Conservation (phyloP, 1,140 invertebrate species). For the Meloidogyne hapla region DNA sequence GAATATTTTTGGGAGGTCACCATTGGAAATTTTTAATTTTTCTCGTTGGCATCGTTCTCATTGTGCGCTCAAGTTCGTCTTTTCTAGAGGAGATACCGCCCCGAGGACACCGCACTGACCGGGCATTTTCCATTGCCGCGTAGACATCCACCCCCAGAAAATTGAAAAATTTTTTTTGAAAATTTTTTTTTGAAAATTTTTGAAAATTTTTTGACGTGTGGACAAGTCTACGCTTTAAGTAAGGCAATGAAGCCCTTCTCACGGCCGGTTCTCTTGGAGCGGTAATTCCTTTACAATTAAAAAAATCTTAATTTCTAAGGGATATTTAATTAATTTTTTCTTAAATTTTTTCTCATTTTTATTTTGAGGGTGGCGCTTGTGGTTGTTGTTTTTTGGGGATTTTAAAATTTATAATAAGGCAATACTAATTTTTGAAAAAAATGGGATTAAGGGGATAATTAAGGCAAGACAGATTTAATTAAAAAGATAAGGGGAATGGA, state of each 20-base stretch:
- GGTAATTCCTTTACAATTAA: background rate
- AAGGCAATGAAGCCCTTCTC: constrained; percentile 1
- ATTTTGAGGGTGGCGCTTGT: background rate
- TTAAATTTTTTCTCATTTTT: background rate
- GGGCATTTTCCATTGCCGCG: background rate
- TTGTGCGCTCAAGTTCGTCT: background rate
- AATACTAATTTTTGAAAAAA: no score
- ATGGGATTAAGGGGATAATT: background rate
- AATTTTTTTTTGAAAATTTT: no score
- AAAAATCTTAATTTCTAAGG: background rate
- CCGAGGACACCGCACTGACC: constrained; percentile 4
- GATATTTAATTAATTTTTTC: background rate
- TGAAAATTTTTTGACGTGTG: background rate
- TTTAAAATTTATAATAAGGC: background rate
- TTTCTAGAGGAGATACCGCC: background rate
- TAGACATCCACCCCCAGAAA: background rate
- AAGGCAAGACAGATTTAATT: background rate
- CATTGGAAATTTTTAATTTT: background rate
- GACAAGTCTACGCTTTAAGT: background rate
- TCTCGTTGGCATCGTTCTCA: background rate
- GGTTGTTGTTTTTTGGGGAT: background rate
- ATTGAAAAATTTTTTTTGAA: background rate
- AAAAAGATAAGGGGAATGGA: background rate
- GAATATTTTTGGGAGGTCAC: background rate
- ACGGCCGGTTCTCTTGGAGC: constrained; percentile 4